These are phyloP conservation scores for Galeopterus variegatus DNA, from an alignment of 2,113 vertebrate genomes.

Conservation along the genomic window DNA sequence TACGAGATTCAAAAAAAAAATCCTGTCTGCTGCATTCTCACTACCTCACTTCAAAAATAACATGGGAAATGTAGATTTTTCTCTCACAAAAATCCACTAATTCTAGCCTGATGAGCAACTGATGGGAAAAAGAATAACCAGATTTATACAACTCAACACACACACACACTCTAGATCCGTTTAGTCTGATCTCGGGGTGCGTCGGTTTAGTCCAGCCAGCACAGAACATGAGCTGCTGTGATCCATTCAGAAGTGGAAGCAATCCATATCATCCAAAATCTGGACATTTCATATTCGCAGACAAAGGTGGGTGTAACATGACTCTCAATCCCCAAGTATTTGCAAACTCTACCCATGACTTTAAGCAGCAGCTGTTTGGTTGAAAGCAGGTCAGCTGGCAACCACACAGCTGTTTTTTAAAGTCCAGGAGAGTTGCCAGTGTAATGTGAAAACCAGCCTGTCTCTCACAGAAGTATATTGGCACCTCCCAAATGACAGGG, in stretches of 20 bases:
- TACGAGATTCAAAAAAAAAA: not conserved
- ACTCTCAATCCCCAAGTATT: not conserved
- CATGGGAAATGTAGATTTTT: not conserved
- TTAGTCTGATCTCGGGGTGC: not conserved
- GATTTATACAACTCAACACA: not conserved
- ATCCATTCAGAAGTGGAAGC: not conserved
- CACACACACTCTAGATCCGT: not conserved
- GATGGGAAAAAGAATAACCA: not conserved
- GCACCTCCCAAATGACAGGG: not conserved
- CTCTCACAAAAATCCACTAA: not conserved
- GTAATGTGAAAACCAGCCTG: not conserved
- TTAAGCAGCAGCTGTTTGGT: constrained; percentile 62
- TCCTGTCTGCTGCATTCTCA: not conserved
- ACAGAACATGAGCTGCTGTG: not conserved
- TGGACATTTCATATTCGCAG: not conserved
- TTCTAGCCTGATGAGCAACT: not conserved
- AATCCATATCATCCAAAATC: not conserved
- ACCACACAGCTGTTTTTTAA: constrained; percentile 59
- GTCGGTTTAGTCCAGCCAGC: not conserved
- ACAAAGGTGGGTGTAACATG: not conserved
- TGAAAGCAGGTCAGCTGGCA: constrained; percentile 70
- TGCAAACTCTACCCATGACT: not conserved
- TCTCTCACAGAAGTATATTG: constrained; percentile 15
- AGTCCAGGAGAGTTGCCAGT: constrained; percentile 56
- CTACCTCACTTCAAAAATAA: constrained; percentile 24